Evolutionary conservation across 2,113 vertebrate genomes (phyloP), one percentile per base, ranked within the genome.

Genomic region (Cyprinodon tularosa): DNA sequence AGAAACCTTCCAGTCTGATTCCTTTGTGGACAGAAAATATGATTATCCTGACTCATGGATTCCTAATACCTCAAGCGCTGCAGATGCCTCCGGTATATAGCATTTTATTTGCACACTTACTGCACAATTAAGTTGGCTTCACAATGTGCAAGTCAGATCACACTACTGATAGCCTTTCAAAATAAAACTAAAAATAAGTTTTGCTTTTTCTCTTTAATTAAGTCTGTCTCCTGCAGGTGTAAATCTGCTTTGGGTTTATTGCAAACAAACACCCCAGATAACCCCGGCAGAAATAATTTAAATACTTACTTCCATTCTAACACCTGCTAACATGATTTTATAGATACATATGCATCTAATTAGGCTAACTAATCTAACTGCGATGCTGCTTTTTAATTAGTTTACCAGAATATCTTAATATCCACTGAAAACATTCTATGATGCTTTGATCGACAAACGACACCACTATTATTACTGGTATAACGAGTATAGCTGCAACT

Each of bases 21-120:
- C 75, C 74, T 88, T 50, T 77, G 84, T 73, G 77, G 71, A 86
- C 66, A 29, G 76, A 83, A 79, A 71, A 75, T 45, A 65, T 39
- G n/a, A 82, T 81, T 84, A 68, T 79, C 87, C 87, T 88, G 90
- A 91, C 87, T 89, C 84, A 83, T 86, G 80, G 89, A 86, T 86
- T 87, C 36, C 68, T 65, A 22, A 80, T 81, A 47, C 70, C 71
- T 77, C 57, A 5, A 80, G 67, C 47, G 59, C 29, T 45, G 60
- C 38, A 67, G 84, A 68, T 14, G 39, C 66, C 37, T 37, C 68
- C 79, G 44, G 17, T 44, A 76, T 48, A 39, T 17, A 48, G 66
- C 37, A 40, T 53, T 66, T 15, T 50, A 75, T 67, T 64, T 57
- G 71, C 64, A 8, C 62, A 12, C 65, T 22, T 15, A 15, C 48